Conservation (phyloP, 2,888 invertebrate genomes). For the Ptychoptera albimana region DNA sequence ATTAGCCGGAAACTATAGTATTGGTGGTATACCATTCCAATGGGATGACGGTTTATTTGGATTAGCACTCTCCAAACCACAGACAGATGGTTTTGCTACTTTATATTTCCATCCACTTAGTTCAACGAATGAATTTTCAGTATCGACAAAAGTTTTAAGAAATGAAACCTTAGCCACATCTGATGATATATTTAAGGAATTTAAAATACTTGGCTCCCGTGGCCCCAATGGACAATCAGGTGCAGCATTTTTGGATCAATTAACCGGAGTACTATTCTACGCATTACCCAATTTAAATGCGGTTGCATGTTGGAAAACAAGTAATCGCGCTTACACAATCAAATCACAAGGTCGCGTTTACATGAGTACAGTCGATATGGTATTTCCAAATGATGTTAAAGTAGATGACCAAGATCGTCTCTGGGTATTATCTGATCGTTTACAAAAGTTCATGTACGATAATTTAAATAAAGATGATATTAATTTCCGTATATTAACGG, state of each 20-base stretch:
- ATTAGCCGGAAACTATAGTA: slow-evolving; percentile 52
- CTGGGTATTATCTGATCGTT: slow-evolving; percentile 58
- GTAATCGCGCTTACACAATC: slow-evolving; percentile 46
- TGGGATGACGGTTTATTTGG: slow-evolving; percentile 71
- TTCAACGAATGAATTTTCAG: slow-evolving; percentile 59
- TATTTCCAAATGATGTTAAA: slow-evolving; percentile 64
- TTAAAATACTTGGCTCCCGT: slow-evolving; percentile 48
- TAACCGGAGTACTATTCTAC: slow-evolving; percentile 57
- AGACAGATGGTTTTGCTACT: slow-evolving; percentile 47
- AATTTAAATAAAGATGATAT: slow-evolving; percentile 42
- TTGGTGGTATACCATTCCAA: slow-evolving; percentile 50
- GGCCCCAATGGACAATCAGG: slow-evolving; percentile 59
- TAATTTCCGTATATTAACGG: slow-evolving; percentile 56
- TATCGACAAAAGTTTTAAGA: slow-evolving; percentile 49
- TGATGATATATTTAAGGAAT: slow-evolving; percentile 42
- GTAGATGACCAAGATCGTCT: slow-evolving; percentile 52
- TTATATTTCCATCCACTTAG: slow-evolving; percentile 67
- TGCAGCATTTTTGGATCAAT: slow-evolving; percentile 51
- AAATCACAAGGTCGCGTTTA: slow-evolving; percentile 56
- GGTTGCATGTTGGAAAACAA: slow-evolving; percentile 62
- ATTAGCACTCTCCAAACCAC: slow-evolving; percentile 47
- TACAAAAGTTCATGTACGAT: slow-evolving; percentile 54
- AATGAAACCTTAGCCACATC: slow-evolving; percentile 36
- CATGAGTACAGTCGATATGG: slow-evolving; percentile 52
- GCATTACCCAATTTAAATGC: slow-evolving; percentile 58